Evolutionary conservation across 2,113 vertebrate genomes (phyloP), one percentile per base, ranked within the genome.

Genomic region (Brienomyrus brachyistius): DNA sequence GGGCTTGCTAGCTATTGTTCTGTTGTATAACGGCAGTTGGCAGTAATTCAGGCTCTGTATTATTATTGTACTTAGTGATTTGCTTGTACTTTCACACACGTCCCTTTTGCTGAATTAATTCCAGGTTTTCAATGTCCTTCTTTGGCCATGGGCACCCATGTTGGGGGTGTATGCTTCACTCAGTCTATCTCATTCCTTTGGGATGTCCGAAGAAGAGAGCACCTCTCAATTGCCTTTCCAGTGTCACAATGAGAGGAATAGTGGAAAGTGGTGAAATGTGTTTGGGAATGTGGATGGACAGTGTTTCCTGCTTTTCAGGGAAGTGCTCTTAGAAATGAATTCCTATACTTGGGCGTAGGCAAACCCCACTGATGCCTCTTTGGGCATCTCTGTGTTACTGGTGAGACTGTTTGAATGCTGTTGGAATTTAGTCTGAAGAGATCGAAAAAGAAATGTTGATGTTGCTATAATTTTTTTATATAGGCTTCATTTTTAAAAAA

Each of bases 361-460:
- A 13, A 70, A 70, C 62, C 27, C 62, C 62, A 3, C n/a, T 27
- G 31, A 31, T 70, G 10, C 62, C 70, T 40, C n/a, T 59, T 50
- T 51, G 35, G 50, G 50, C 27, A 31, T 51, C 50, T 56, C 31
- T 54, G 66, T 56, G 23, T 50, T 56, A 50, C 23, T 1, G 89
- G 27, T 80, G 50, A 66, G 86, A 82, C 31, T 35, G 86, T 48
- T 45, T 48, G 51, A 59, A 31, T 35, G 66, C 62, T 27, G 92
- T 92, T 87, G 59, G 56, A 88, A 91, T 93, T 91, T 93, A 93
- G 90, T 92, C 91, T 94, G 92, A 90, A 93, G 83, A 90, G 89
- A 89, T 92, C 52, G 19, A 93, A 93, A 93, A 93, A 92, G 91
- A 9, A 66, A 90, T 43, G n/a, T 89, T 62, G 23, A 91, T 90